Percentiles rank a stretch among this genome's conserved stretches.
Conservation (phyloP, 2,113 vertebrate genomes). For the Elephas maximus region DNA sequence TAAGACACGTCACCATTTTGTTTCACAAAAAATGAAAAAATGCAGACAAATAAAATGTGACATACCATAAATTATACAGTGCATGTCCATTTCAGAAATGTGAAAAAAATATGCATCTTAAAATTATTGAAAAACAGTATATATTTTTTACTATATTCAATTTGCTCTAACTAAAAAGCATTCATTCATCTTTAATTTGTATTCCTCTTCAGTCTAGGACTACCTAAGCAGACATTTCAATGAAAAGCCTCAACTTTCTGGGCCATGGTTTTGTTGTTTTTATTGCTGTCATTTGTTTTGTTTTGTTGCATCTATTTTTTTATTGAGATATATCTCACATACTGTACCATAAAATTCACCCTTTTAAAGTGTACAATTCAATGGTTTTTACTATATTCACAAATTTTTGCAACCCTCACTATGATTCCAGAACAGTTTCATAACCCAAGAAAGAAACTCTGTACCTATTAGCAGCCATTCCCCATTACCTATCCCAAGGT, state of each 20-base stretch:
- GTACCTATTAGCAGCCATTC: not conserved
- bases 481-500: not conserved
- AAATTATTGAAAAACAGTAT: not conserved
- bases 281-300: not conserved
- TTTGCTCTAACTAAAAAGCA: slow-evolving; percentile 22
- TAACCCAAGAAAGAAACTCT: not conserved
- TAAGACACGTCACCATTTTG: not conserved
- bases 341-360: slow-evolving; percentile 43
- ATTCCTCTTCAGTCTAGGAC: not conserved
- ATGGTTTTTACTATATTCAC: not conserved
- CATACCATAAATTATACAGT: slow-evolving; percentile 9
- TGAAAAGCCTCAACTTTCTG: not conserved
- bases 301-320: slow-evolving; percentile 5
- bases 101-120: not conserved
- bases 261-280: not conserved
- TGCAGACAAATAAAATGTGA: slow-evolving; percentile 5
- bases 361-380: not conserved
- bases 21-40: slow-evolving; percentile 7
- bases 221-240: not conserved
- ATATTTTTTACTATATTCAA: not conserved
- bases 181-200: slow-evolving; percentile 20
- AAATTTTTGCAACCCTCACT: not conserved
- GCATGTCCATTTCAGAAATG: not conserved
- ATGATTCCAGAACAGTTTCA: slow-evolving; percentile 38
- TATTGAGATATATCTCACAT: slow-evolving; percentile 12